phyloP scores from a whole-genome alignment of 2,113 vertebrate species.

The Atherinomorus stipes region DNA sequence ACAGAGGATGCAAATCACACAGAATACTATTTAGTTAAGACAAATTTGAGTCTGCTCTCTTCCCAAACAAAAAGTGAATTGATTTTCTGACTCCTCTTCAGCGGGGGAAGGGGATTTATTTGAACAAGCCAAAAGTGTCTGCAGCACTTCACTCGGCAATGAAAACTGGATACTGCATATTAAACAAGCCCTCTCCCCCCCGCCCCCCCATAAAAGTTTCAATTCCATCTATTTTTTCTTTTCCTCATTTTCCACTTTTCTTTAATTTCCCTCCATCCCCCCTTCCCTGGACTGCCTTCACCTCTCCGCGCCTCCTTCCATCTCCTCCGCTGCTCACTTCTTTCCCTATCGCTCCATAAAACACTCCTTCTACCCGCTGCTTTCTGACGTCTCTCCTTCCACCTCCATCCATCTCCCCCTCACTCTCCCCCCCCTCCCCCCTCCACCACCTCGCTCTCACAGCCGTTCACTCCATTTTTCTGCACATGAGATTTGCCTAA shows the following conservation, averaged over 20 bases:
- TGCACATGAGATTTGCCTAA: conserved; percentile 88
- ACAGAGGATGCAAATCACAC: conserved; percentile 6
- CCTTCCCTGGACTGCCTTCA: conserved; percentile 35
- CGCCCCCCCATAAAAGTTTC: conserved; percentile 48
- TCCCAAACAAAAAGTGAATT: conserved; percentile 66
- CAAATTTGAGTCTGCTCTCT: conserved; percentile 45
- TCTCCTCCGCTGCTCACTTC: conserved; percentile 54
- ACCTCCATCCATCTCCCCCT: conserved; percentile 70
- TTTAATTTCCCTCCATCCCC: conserved; percentile 14
- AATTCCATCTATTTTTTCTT: background rate
- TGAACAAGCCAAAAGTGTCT: conserved; percentile 65
- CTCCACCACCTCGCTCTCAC: conserved; percentile 64
- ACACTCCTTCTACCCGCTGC: conserved; percentile 75
- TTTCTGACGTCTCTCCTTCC: conserved; percentile 75
- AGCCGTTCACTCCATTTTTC: conserved; percentile 79
- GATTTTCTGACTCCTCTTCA: conserved; percentile 68
- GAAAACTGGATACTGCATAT: conserved; percentile 47
- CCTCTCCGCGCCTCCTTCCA: conserved; percentile 56
- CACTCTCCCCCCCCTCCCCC: conserved; percentile 29
- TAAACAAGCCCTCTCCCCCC: conserved; percentile 21
- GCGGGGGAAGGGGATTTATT: conserved; percentile 54
- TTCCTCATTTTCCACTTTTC: conserved; percentile 58
- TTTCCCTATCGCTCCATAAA: conserved; percentile 79
- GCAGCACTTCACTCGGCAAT: conserved; percentile 57
- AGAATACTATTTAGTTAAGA: conserved; percentile 42